These are phyloP conservation scores for Guaruba guarouba DNA, from an alignment of 2,113 vertebrate genomes.

Conservation along the genomic window DNA sequence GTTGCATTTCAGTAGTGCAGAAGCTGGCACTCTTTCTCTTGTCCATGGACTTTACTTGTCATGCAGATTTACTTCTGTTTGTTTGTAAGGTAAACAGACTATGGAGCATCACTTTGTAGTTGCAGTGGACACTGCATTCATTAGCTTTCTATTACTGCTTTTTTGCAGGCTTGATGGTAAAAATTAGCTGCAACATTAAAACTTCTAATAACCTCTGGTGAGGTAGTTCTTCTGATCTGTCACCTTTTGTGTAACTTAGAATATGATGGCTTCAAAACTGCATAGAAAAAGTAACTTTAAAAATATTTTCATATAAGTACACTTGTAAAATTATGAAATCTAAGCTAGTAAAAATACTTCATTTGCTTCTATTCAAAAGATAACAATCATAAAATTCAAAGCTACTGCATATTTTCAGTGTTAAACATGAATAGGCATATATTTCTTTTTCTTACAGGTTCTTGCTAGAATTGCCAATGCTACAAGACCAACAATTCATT, in stretches of 20 bases:
- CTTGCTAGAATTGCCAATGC: slow-evolving; percentile 96
- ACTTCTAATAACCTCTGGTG: not conserved
- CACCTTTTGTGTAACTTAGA: not conserved
- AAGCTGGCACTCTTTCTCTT: slow-evolving; percentile 95
- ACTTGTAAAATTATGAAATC: not conserved
- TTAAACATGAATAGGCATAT: not conserved
- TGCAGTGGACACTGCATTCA: not conserved
- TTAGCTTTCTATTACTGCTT: not conserved
- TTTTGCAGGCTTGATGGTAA: not conserved
- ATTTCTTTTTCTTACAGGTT: slow-evolving; percentile 76
- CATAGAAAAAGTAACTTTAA: not conserved
- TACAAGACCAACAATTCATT: slow-evolving; percentile 94
- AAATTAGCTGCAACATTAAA: not conserved
- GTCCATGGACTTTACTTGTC: slow-evolving; percentile 99
- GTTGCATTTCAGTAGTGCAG: slow-evolving; percentile 96
- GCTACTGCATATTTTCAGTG: not conserved
- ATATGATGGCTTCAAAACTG: not conserved
- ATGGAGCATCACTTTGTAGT: not conserved
- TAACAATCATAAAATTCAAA: not conserved
- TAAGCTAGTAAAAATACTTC: not conserved
- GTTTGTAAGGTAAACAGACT: slow-evolving; percentile 90
- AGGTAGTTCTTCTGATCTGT: not conserved
- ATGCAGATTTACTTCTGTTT: slow-evolving; percentile 95
- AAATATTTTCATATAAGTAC: not conserved
- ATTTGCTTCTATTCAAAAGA: not conserved